A percentile compares a stretch with the other conserved stretches of the same genome.
Conservation (phyloP, 2,113 vertebrate genomes). For the Thryonomys swinderianus region DNA sequence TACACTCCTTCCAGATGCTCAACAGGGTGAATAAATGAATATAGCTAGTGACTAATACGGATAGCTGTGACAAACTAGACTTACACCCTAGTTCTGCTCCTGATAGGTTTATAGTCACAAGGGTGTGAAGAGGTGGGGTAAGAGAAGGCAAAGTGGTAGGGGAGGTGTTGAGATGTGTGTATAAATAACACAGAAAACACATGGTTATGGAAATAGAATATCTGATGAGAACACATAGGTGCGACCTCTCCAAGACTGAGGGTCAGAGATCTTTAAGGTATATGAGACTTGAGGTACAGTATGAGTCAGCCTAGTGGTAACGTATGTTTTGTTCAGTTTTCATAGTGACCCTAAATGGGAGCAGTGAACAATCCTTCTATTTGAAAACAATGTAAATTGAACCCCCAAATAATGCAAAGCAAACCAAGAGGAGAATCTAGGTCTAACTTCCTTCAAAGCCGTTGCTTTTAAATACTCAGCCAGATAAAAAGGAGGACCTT, state of each 20-base stretch:
- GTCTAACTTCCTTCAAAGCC: background rate
- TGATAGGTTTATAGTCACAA: background rate
- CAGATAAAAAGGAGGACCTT: background rate
- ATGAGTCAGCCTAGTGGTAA: background rate
- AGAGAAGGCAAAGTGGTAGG: background rate
- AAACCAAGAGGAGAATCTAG: background rate
- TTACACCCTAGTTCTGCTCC: background rate
- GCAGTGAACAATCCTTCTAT: background rate
- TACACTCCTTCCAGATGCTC: background rate
- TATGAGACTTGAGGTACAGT: background rate
- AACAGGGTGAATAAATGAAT: background rate
- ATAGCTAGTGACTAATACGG: background rate
- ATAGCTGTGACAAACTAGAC: background rate
- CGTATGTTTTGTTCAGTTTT: background rate
- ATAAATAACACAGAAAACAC: background rate
- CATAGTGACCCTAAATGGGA: background rate
- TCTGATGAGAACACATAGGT: background rate
- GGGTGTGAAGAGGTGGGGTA: too few relatives aligned
- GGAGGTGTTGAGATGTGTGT: background rate
- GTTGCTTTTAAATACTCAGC: background rate
- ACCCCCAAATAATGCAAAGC: background rate
- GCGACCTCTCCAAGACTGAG: background rate
- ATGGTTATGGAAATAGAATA: background rate
- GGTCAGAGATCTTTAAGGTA: background rate
- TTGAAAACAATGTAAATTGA: background rate